Conservation (phyloP, 2,797 vertebrate genomes). For the Acropternis orthonyx region DNA sequence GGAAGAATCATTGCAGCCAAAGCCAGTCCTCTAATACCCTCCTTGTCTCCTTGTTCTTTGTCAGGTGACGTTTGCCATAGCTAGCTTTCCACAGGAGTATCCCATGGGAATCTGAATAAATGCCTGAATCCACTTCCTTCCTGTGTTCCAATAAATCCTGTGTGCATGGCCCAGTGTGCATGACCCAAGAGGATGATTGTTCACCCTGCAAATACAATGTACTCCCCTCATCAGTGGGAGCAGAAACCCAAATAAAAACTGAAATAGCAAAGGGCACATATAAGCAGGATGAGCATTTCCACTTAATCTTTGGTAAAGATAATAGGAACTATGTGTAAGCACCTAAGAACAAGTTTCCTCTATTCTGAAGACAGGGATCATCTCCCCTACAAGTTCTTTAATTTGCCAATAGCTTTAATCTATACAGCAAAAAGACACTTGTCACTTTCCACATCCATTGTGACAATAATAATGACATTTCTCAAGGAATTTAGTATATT, state of each 20-base stretch:
- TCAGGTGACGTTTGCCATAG: background rate
- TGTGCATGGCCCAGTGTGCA: too few species aligned
- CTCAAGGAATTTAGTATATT: constrained; percentile 16
- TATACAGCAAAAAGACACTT: background rate
- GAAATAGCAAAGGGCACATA: background rate
- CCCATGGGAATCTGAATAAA: background rate
- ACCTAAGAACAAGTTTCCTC: background rate
- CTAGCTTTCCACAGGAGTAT: background rate
- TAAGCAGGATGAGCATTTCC: background rate
- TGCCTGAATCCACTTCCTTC: background rate
- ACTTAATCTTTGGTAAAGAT: background rate
- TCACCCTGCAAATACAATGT: background rate
- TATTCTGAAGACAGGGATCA: background rate
- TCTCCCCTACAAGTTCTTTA: background rate
- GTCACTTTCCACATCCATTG: background rate
- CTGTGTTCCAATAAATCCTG: background rate
- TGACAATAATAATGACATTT: background rate
- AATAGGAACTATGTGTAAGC: background rate
- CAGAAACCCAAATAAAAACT: background rate
- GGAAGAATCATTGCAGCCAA: background rate
- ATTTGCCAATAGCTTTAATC: constrained; percentile 3
- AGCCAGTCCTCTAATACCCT: background rate
- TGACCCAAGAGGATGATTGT: background rate
- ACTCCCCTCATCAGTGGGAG: background rate
- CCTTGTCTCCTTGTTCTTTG: background rate